Evolutionary conservation across 1,140 invertebrate species (phyloP), one percentile per base, ranked within the genome.

Genomic region (Drosophila parabipectinata): DNA sequence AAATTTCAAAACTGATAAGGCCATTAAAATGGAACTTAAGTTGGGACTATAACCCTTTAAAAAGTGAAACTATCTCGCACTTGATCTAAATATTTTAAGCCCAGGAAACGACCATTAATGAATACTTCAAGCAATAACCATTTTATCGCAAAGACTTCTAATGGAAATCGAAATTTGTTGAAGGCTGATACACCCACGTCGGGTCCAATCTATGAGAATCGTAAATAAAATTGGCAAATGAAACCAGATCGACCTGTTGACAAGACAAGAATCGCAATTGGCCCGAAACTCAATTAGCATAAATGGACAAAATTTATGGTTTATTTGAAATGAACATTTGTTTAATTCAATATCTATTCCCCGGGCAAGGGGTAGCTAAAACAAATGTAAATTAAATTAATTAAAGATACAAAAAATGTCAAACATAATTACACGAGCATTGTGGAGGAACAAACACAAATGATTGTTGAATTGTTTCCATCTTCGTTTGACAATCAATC

Each of bases 161-260:
- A n/a, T 32, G 5, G n/a, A 18, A 30, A 15, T 30, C 26, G 9
- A 32, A 52, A 63, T 45, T 62, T 37, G 12, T 24, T n/a, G 24
- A 12, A 4, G 57, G 57, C 37, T 4, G 7, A 10, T 14, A 72
- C 78, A 59, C 79, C 78, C 78, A 77, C 78, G 55, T 18, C 26
- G 34, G 54, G 28, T 24, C 6, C 8, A 1, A 14, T 7, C 12
- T 18, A 1, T 26, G 8, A 9, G 47, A 56, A 67, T 58, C 77
- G 66, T 79, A 74, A 79, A 74, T 79, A 74, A 75, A 44, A 59
- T 34, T 50, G 39, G 37, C 28, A 51, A 59, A 63, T 45, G 61
- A 67, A 80, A 80, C 78, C 78, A 80, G 78, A 80, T 66, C 78
- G 63, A 51, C 73, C 57, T 64, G 78, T 57, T 80, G 78, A 80